Evolutionary conservation across 2,797 vertebrate species (phyloP).

Genomic region (Gouania willdenowi): DNA sequence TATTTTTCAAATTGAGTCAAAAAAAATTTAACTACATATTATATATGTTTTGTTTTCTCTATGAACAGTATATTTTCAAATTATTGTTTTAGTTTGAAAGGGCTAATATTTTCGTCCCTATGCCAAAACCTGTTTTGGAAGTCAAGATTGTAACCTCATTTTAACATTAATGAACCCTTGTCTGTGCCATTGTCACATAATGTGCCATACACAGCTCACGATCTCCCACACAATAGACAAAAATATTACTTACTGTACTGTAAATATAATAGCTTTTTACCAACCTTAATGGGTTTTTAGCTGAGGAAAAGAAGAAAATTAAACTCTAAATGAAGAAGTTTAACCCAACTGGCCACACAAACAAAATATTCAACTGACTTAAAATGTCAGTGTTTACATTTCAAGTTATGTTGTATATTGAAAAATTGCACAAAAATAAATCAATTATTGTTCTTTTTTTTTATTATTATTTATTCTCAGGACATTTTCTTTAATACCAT

Average conservation of each 20-base stretch:
- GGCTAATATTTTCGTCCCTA: conserved; percentile 45
- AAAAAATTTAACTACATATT: too few relatives aligned
- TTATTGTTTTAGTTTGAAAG: conserved; percentile 40
- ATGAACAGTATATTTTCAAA: too few relatives aligned
- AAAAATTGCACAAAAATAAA: conserved; percentile 17
- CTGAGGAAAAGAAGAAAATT: too few relatives aligned
- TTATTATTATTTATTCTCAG: conserved; percentile 47
- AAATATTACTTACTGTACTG: too few relatives aligned
- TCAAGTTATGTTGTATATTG: conserved; percentile 5
- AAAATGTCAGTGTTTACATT: conserved; percentile 37
- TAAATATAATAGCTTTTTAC: too few relatives aligned
- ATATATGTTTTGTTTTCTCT: too few relatives aligned
- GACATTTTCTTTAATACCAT: conserved; percentile 31
- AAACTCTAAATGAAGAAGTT: background rate
- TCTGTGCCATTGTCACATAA: conserved; percentile 45
- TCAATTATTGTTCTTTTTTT: too few relatives aligned
- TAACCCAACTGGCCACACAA: background rate
- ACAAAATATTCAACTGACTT: background rate
- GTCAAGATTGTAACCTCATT: conserved; percentile 52
- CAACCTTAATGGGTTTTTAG: too few relatives aligned
- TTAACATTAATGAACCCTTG: conserved; percentile 51
- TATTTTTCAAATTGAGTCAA: too few relatives aligned
- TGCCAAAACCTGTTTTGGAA: conserved; percentile 30
- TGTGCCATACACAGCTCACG: too few relatives aligned
- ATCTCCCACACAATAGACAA: too few relatives aligned